These are phyloP conservation scores for Phenganax subtilis DNA, from an alignment of 92 coral and sea anemone species.

Conservation along the genomic window DNA sequence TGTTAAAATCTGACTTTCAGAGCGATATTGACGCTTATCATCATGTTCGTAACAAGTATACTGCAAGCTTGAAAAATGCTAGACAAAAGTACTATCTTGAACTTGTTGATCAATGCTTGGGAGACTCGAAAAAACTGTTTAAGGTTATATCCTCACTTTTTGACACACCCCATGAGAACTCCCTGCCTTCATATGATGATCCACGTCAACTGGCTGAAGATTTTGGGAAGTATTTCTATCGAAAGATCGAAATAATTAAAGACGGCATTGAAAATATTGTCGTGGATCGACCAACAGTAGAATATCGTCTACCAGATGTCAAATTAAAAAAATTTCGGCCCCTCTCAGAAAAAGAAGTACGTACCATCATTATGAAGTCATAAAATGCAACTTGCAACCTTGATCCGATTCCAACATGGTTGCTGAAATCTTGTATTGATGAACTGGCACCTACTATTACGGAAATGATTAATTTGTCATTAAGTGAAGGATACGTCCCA, in stretches of 20 bases:
- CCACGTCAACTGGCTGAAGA: conserved; percentile 53
- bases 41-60: conserved; percentile 12
- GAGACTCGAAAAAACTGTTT: conserved; percentile 46
- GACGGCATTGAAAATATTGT: conserved; percentile 32
- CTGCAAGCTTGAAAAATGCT: conserved; percentile 9
- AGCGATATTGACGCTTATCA: conserved; percentile 35
- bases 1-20: conserved; percentile 37
- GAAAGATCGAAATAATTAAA: conserved; percentile 39
- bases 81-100: background rate
- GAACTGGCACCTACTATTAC: conserved; percentile 6
- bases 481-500: conserved; percentile 32
- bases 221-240: conserved; percentile 42
- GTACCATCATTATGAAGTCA: background rate
- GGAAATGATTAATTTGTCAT: conserved; percentile 34
- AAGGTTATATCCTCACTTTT: conserved; percentile 48
- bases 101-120: conserved; percentile 42
- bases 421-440: background rate
- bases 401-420: conserved; percentile 6
- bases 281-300: conserved; percentile 30
- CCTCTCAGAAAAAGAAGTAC: background rate
- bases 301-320: background rate
- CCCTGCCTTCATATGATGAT: conserved; percentile 35
- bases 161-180: conserved; percentile 36
- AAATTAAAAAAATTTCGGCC: background rate
- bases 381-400: background rate